Evolutionary conservation across 2,797 vertebrate genomes (phyloP).

Genomic region (Pelodytes ibericus): DNA sequence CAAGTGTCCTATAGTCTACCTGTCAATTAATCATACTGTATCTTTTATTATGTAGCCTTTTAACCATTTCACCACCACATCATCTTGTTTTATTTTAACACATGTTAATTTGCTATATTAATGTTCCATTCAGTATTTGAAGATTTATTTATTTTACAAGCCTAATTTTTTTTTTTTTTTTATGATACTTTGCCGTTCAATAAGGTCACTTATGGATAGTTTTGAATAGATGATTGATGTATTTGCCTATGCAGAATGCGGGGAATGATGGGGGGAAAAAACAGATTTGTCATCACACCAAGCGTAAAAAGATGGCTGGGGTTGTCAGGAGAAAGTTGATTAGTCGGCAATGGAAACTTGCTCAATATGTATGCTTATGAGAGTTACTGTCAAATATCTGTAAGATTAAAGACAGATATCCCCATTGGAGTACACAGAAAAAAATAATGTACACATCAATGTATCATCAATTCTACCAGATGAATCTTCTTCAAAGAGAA

Average conservation of each 20-base stretch:
- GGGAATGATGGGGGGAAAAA: constrained; percentile 51
- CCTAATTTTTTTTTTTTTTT: too few relatives aligned
- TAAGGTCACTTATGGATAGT: constrained; percentile 49
- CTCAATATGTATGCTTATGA: constrained; percentile 63
- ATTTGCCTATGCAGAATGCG: constrained; percentile 56
- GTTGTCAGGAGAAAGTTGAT: constrained; percentile 62
- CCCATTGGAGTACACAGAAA: constrained; percentile 56
- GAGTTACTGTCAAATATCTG: constrained; percentile 57
- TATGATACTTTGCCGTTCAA: too few relatives aligned
- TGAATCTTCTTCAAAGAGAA: constrained; percentile 59
- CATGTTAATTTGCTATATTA: too few relatives aligned
- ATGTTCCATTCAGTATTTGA: too few relatives aligned
- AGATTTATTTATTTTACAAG: too few relatives aligned
- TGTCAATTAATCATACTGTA: too few relatives aligned
- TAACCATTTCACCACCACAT: too few relatives aligned
- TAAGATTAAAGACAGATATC: constrained; percentile 61
- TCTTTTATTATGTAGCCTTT: too few relatives aligned
- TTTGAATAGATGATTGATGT: constrained; percentile 50
- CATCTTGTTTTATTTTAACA: too few relatives aligned
- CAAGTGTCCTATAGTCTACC: too few relatives aligned
- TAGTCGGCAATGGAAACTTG: constrained; percentile 60
- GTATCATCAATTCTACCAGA: constrained; percentile 56
- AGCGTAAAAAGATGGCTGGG: constrained; percentile 61
- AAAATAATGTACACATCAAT: constrained; percentile 63
- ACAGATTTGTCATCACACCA: constrained; percentile 56